Conservation (phyloP, 2,888 invertebrate genomes). For the Cynaeus angustus region DNA sequence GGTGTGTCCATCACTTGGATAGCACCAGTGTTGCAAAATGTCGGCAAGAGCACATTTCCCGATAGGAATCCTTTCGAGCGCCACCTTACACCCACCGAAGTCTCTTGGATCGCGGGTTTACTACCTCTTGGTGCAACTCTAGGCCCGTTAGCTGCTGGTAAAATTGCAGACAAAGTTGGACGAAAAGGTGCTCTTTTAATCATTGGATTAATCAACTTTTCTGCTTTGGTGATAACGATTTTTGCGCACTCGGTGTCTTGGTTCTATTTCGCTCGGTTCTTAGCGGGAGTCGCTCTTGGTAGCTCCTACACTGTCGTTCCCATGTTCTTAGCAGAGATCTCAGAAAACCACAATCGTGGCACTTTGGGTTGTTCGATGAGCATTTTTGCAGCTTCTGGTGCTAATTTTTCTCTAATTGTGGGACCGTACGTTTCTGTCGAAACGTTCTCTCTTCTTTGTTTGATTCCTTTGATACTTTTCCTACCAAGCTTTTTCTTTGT, state of each 20-base stretch:
- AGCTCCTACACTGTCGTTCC: constrained; percentile 84
- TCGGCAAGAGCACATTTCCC: constrained; percentile 49
- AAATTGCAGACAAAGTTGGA: constrained; percentile 78
- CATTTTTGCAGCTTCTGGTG: constrained; percentile 49
- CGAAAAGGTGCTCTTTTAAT: constrained; percentile 80
- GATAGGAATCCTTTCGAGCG: constrained; percentile 33
- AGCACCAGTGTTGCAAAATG: constrained; percentile 58
- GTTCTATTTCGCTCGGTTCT: constrained; percentile 75
- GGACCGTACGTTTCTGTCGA: constrained; percentile 57
- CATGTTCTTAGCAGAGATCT: constrained; percentile 90
- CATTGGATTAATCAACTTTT: constrained; percentile 77
- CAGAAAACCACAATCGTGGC: constrained; percentile 85
- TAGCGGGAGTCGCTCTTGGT: constrained; percentile 79
- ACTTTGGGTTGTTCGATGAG: constrained; percentile 66
- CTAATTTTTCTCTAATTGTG: constrained; percentile 35
- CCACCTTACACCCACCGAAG: constrained; percentile 47
- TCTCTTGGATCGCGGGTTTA: constrained; percentile 53
- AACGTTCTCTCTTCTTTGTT: constrained; percentile 54
- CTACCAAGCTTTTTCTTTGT: constrained; percentile 54
- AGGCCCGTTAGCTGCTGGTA: constrained; percentile 51
- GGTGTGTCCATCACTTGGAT: constrained; percentile 58
- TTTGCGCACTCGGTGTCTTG: constrained; percentile 72
- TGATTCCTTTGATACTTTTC: constrained; percentile 55
- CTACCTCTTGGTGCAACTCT: constrained; percentile 51
- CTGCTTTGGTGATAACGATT: constrained; percentile 81